Percentiles rank a stretch among this genome's conserved stretches.
phyloP scores from a whole-genome alignment of 1,140 invertebrate genomes.

The Platyura marginata region DNA sequence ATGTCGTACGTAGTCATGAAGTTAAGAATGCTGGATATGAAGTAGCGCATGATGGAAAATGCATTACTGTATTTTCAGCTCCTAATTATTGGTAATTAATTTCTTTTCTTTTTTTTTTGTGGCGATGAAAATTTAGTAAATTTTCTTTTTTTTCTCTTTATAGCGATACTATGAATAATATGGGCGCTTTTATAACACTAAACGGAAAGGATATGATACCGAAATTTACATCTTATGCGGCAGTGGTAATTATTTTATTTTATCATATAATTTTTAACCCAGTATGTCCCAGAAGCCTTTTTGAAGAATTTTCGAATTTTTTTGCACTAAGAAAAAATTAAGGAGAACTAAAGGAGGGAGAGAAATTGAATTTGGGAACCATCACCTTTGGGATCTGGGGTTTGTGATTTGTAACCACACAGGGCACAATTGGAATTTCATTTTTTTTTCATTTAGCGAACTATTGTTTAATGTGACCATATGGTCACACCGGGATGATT shows the following conservation, averaged over 20 bases:
- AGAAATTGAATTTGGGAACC: too few species aligned
- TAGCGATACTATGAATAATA: constrained; percentile 97
- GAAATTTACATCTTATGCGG: constrained; percentile 78
- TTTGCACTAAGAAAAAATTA: not conserved
- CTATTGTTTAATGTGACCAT: too few species aligned
- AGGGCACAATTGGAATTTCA: too few species aligned
- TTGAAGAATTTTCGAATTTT: constrained; percentile 3
- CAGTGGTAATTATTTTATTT: constrained; percentile 35
- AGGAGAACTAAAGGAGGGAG: not conserved
- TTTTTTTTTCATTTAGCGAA: too few species aligned
- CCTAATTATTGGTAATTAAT: constrained; percentile 89
- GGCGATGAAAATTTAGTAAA: constrained; percentile 1
- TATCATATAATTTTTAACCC: not conserved
- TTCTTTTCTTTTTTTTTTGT: constrained; percentile 7
- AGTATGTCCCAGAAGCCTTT: constrained; percentile 1
- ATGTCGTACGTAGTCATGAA: constrained; percentile 92
- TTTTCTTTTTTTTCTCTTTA: constrained; percentile 13
- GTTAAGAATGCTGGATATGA: constrained; percentile 96
- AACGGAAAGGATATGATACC: constrained; percentile 82
- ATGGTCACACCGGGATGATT: too few species aligned
- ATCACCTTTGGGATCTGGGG: too few species aligned
- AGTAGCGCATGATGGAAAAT: constrained; percentile 80
- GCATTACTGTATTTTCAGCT: constrained; percentile 92
- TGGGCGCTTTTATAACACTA: constrained; percentile 92
- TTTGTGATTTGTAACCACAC: too few species aligned